Evolutionary conservation across 2,888 invertebrate genomes (phyloP), one percentile per base, ranked within the genome.

Genomic region (Epiblema foenella): DNA sequence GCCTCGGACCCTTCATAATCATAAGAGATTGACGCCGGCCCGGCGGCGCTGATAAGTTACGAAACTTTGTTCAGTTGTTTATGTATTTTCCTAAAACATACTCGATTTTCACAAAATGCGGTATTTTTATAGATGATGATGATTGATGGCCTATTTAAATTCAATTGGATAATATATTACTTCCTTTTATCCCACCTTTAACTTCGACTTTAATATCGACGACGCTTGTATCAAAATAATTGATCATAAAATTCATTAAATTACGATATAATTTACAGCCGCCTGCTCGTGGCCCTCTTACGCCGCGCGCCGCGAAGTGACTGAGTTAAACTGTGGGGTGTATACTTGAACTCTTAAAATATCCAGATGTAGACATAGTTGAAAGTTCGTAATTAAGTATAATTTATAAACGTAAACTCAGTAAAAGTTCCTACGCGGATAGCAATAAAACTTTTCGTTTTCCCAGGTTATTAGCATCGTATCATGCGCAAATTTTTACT

Each of bases 381-480:
- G 39, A 49, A 20, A 58, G 58, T 57, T 51, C 33, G 46, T 63
- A 56, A 63, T 69, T 12, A 49, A 12, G 12, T 24, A 18, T 64
- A 69, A 69, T 69, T 69, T 65, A 65, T 52, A 15, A 37, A 42
- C 64, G 42, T 54, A 33, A 49, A 33, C 37, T 66, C 24, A 24
- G 20, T 46, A 20, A 59, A 70, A 70, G 33, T 70, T 70, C 8
- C 57, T 17, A 62, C 37, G 57, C 39, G 37, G 39, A 24, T 51
- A 54, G 54, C 65, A 17, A 56, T 70, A 66, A 70, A 70, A 70
- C 66, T 70, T 70, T 60, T 66, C 65, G 66, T 60, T 60, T 70
- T 60, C 66, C 46, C 37, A 42, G 42, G 70, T 60, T 70, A 46
- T 70, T 49, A 66, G 15, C 66, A 60, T 54, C 46, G 20, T 66